Evolutionary conservation across 1,140 invertebrate species (phyloP).

Genomic region (Augochlora pura): DNA sequence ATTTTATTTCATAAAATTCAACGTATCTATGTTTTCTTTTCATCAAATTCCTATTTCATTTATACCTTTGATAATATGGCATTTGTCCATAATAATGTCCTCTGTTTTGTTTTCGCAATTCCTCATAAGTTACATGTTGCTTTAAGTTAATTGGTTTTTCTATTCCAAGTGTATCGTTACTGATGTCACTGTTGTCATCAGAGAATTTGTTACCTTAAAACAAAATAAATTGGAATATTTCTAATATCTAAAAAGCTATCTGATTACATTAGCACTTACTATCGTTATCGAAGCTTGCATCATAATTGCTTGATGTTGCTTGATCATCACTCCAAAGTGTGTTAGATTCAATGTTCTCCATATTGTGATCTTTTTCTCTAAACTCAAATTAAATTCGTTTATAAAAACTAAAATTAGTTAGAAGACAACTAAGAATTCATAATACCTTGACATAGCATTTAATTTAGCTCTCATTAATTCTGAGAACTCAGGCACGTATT

Average conservation of each 20-base stretch:
- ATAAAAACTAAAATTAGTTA: no score
- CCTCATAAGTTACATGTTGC: background rate
- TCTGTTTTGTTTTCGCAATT: background rate
- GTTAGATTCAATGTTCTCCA: no score
- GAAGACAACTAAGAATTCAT: background rate
- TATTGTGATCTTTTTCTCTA: background rate
- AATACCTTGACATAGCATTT: background rate
- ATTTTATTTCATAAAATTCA: background rate
- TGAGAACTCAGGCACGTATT: background rate
- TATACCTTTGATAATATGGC: background rate
- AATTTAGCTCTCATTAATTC: accelerated
- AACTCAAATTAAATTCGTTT: background rate
- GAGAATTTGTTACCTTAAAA: conserved; percentile 1
- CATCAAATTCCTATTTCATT: background rate
- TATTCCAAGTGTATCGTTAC: background rate
- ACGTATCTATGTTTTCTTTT: background rate
- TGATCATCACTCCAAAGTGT: background rate
- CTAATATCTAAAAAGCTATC: no score
- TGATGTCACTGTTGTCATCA: background rate
- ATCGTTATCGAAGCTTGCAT: background rate
- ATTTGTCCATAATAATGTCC: background rate
- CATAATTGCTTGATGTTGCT: background rate
- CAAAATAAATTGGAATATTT: background rate
- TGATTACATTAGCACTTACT: background rate
- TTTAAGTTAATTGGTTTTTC: background rate